Conservation (phyloP, 2,888 invertebrate genomes). For the Euproctis similis region DNA sequence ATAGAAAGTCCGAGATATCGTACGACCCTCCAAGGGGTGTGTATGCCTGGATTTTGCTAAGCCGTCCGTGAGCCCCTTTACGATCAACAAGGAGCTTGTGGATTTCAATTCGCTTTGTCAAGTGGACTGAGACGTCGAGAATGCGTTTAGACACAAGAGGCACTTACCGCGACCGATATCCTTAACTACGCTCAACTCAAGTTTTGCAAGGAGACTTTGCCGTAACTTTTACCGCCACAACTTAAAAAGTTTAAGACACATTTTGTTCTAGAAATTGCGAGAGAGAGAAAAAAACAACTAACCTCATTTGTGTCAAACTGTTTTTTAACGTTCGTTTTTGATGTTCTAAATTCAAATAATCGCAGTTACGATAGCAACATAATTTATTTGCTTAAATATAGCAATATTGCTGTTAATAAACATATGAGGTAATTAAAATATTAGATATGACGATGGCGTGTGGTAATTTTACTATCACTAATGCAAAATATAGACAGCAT, state of each 20-base stretch:
- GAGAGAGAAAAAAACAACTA: too few species aligned
- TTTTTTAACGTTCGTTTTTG: too few species aligned
- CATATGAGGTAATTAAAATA: too few species aligned
- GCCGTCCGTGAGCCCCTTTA: constrained; percentile 39
- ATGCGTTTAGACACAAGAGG: constrained; percentile 47
- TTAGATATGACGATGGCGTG: too few species aligned
- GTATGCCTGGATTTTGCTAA: constrained; percentile 30
- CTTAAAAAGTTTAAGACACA: constrained; percentile 9
- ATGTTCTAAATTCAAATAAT: too few species aligned
- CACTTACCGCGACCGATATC: constrained; percentile 42
- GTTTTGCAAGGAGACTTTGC: constrained; percentile 22
- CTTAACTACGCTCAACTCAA: constrained; percentile 32
- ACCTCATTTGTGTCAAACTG: too few species aligned
- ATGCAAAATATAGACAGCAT: too few species aligned
- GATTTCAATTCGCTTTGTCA: constrained; percentile 55
- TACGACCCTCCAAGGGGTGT: constrained; percentile 12
- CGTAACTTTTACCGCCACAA: constrained; percentile 16
- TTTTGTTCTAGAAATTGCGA: too few species aligned
- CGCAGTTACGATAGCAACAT: too few species aligned
- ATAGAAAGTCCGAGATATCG: constrained; percentile 4
- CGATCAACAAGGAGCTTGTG: constrained; percentile 46
- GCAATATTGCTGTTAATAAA: too few species aligned
- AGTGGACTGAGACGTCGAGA: constrained; percentile 41
- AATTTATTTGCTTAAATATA: too few species aligned
- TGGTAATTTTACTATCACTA: too few species aligned